A percentile compares a stretch with the other conserved stretches of the same genome.
These are phyloP conservation scores for Lampris incognitus DNA, from an alignment of 2,113 vertebrate species.

Conservation along the genomic window DNA sequence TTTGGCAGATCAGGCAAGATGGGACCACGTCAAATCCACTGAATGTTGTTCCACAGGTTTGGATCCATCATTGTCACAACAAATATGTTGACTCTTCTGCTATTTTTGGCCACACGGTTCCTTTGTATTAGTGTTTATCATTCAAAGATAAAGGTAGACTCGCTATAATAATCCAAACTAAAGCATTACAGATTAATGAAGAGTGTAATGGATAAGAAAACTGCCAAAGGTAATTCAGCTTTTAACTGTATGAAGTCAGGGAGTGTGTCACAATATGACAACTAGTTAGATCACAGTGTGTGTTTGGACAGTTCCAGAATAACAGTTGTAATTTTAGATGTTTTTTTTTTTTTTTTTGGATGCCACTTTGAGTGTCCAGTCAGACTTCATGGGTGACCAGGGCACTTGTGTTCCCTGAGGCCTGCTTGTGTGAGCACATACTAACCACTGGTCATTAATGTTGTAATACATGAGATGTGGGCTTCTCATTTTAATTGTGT, in stretches of 20 bases:
- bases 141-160: slow-evolving; percentile 45
- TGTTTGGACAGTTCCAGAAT: not conserved
- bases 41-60: slow-evolving; percentile 58
- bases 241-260: slow-evolving; percentile 7
- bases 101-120: slow-evolving; percentile 45
- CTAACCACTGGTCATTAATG: slow-evolving; percentile 36
- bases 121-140: slow-evolving; percentile 27
- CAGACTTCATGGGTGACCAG: not conserved
- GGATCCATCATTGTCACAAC: slow-evolving; percentile 69
- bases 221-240: not conserved
- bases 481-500: slow-evolving; percentile 9
- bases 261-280: slow-evolving; percentile 5
- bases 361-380: slow-evolving; percentile 15
- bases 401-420: slow-evolving; percentile 12
- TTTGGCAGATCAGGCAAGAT: slow-evolving; percentile 66
- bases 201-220: slow-evolving; percentile 14
- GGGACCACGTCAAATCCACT: slow-evolving; percentile 67
- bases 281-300: not conserved
- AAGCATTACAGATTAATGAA: slow-evolving; percentile 4
- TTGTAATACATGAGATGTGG: slow-evolving; percentile 28
- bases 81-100: slow-evolving; percentile 46
- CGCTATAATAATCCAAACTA: slow-evolving; percentile 19
- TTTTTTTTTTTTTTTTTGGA: not conserved
- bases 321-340: slow-evolving; percentile 18
- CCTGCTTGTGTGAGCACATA: slow-evolving; percentile 13